Evolutionary conservation across 1,140 invertebrate genomes (phyloP), one percentile per base, ranked within the genome.

Genomic region (Eriocheir sinensis): DNA sequence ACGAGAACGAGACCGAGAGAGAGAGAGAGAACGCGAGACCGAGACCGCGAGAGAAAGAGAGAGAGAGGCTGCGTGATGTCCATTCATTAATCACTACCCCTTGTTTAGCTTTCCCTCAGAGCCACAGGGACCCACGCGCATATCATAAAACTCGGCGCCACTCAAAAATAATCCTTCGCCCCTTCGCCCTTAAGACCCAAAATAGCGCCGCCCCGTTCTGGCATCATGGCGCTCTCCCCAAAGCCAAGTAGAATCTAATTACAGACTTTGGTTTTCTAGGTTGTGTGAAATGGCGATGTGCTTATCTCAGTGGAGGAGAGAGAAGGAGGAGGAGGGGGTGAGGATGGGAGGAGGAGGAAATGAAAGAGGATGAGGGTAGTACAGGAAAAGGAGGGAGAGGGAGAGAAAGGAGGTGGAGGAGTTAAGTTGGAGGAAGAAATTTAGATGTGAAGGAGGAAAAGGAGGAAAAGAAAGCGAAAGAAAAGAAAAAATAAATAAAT

Each of bases 11-110:
- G 40, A 27, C n/a, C 4, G 38, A 60, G 53, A 17, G 32, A 27
- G 41, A 38, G 81, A 34, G 60, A 34, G 91, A 34, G 44, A 40
- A 40, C 53, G 53, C 32, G n/a, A 44, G 83, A 89, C n/a, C 15
- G 32, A 30, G 34, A 53, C 21, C 27, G 27, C 32, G 34, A 32
- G 15, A 15, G 21, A 32, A 21, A 12, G 79, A 60, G 79, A n/a
- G 93, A 32, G 89, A 85, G 93, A 89, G 93, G 80, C 91, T 94
- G 93, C 93, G 91, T 94, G 93, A 91, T 90, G 41, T 41, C 81
- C 89, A 91, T 94, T 94, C 93, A 94, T 94, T 94, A 92, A 94
- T 94, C 93, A 94, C 93, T 38, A 40, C 90, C 91, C 93, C 93
- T 94, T 94, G 93, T 94, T 94, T 94, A 86, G 89, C 40, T 91